A percentile compares a stretch with the other conserved stretches of the same genome.
Conservation (phyloP, 2,888 invertebrate genomes). For the Lithophane leautieri region DNA sequence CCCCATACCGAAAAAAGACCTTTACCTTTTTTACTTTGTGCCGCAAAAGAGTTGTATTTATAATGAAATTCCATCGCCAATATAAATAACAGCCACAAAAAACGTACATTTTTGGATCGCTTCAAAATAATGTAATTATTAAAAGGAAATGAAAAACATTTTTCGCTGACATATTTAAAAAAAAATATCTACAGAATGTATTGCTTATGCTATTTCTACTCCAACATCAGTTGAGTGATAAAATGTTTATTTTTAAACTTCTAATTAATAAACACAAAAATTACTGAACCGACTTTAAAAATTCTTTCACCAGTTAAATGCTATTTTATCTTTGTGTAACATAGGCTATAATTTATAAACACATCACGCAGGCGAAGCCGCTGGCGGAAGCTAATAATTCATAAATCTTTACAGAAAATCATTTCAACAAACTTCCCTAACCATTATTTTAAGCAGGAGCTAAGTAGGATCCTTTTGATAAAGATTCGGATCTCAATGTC, state of each 20-base stretch:
- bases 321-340: too few relatives aligned
- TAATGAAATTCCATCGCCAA: slow-evolving; percentile 18
- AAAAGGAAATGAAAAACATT: not conserved
- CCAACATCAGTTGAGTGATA: too few relatives aligned
- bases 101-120: not conserved
- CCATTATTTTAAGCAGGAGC: not conserved
- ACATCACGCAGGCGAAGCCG: too few relatives aligned
- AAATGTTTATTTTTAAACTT: too few relatives aligned
- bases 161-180: not conserved
- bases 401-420: not conserved
- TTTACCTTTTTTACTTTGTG: slow-evolving; percentile 9
- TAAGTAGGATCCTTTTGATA: not conserved
- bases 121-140: not conserved
- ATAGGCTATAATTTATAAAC: too few relatives aligned
- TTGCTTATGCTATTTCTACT: too few relatives aligned
- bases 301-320: too few relatives aligned
- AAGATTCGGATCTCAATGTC: slow-evolving; percentile 4
- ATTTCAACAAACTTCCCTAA: not conserved
- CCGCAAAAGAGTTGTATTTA: slow-evolving; percentile 3
- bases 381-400: too few relatives aligned
- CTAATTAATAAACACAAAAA: too few relatives aligned
- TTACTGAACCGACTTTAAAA: too few relatives aligned
- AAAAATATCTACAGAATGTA: too few relatives aligned
- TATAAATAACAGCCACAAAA: slow-evolving; percentile 15
- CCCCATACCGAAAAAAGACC: not conserved